Percentiles rank a stretch among this genome's conserved stretches.
Conservation (phyloP, 2,113 vertebrate genomes). For the Erinaceus europaeus region DNA sequence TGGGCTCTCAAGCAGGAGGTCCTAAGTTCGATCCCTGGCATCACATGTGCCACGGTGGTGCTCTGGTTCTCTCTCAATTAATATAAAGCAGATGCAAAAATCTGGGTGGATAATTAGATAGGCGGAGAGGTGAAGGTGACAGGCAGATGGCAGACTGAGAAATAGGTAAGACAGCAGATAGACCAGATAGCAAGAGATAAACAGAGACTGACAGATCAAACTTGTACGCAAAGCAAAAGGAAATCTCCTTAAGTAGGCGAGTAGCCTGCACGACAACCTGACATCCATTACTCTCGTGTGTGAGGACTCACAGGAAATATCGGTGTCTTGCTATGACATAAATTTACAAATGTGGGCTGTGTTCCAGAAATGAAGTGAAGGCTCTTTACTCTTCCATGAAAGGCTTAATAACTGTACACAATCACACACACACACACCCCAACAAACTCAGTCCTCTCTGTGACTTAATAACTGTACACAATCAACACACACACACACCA, state of each 20-base stretch:
- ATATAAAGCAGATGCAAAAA: not conserved
- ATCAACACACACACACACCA: too few relatives aligned
- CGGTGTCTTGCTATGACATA: not conserved
- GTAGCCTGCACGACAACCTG: not conserved
- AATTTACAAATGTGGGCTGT: not conserved
- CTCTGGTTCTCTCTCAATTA: not conserved
- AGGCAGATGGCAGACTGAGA: too few relatives aligned
- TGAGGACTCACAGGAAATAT: not conserved
- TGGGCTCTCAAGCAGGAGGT: too few relatives aligned
- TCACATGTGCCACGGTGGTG: not conserved
- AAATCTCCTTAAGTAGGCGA: not conserved
- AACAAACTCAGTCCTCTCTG: not conserved
- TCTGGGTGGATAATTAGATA: not conserved
- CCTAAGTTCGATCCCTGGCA: too few relatives aligned
- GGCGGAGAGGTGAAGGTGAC: not conserved
- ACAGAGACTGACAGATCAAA: not conserved
- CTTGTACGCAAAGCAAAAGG: not conserved
- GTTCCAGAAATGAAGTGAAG: slow-evolving; percentile 6
- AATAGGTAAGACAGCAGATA: too few relatives aligned
- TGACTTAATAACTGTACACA: too few relatives aligned
- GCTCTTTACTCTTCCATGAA: not conserved
- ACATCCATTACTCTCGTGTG: not conserved
- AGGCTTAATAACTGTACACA: slow-evolving; percentile 20
- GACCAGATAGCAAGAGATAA: too few relatives aligned
- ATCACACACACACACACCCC: not conserved